Evolutionary conservation across 1,140 invertebrate genomes (phyloP), one percentile per base, ranked within the genome.

Genomic region (Patella vulgata): DNA sequence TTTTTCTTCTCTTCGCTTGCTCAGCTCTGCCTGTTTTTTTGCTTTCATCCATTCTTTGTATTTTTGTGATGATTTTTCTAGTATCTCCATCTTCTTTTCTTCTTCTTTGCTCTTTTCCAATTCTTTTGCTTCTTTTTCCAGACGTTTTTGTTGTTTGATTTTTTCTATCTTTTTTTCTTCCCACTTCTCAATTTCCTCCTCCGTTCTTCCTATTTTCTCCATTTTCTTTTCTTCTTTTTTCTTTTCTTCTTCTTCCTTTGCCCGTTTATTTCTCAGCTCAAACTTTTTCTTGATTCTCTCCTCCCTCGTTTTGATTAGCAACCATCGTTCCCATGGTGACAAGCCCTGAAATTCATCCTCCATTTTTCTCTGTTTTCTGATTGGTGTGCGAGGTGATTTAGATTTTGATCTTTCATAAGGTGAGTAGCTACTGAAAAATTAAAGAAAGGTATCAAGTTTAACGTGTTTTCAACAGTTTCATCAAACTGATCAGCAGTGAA

Each of bases 261-360:
- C 62, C 50, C 54, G 63, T 51, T 74, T 71, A 30, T 69, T 63
- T 46, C 54, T 47, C 19, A 30, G 60, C 33, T 72, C 66, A 56
- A 63, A 52, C 40, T 66, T 62, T 42, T 59, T 67, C 44, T 67
- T 72, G 23, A 70, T 14, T 39, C 70, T 58, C 44, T 75, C 74
- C 21, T 68, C 63, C 59, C 72, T 72, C 5, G 68, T 71, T 59
- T 80, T 80, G n/a, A 69, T 33, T 31, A 80, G 72, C 0, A 80
- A 47, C 78, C 78, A 80, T 43, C 70, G 63, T 70, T 77, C 76
- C 76, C 76, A 78, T 31, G 78, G 61, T 12, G 76, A 78, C 44
- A 80, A 33, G 0, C 57, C 42, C 23, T 58, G 43, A 36, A 36
- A 36, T 43, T 60, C 56, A 14, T 27, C 42, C 33, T 51, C 51